Conservation (phyloP, 1,140 invertebrate genomes). For the Caenorhabditis remanei region DNA sequence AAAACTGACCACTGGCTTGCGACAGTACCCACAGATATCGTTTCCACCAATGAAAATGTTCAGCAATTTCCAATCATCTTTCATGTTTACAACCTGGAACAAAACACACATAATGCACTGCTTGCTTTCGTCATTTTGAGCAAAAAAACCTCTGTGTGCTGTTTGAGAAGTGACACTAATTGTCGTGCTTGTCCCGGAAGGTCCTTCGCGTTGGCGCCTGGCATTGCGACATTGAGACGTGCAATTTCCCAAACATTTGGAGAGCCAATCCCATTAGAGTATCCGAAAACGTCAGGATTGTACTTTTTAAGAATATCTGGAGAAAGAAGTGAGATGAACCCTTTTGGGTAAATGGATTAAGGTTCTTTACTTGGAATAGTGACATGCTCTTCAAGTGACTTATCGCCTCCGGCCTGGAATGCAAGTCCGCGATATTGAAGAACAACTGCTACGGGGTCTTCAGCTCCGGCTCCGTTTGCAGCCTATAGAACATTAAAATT, state of each 20-base stretch:
- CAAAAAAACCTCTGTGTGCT: conserved; percentile 65
- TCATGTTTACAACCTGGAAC: conserved; percentile 58
- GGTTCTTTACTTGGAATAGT: conserved; percentile 82
- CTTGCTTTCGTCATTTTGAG: neutral
- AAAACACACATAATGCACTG: too few species aligned
- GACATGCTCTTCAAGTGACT: conserved; percentile 85
- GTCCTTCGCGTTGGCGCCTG: conserved; percentile 77
- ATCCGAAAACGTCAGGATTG: conserved; percentile 78
- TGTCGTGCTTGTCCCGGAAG: conserved; percentile 77
- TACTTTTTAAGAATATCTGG: conserved; percentile 78
- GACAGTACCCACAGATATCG: conserved; percentile 85
- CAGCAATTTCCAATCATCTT: conserved; percentile 83
- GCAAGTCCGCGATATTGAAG: conserved; percentile 86
- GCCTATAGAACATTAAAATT: conserved; percentile 78
- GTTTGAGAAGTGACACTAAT: conserved; percentile 76
- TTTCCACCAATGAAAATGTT: conserved; percentile 88
- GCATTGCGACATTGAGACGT: conserved; percentile 76
- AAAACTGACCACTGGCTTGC: conserved; percentile 72
- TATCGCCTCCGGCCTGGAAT: conserved; percentile 84
- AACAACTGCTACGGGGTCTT: conserved; percentile 84
- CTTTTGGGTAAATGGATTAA: neutral
- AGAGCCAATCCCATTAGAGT: conserved; percentile 74
- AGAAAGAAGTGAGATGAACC: conserved; percentile 73
- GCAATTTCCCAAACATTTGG: conserved; percentile 69
- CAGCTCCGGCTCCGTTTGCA: conserved; percentile 84